Conservation (phyloP, 2,113 vertebrate genomes). For the Maccullochella peelii region DNA sequence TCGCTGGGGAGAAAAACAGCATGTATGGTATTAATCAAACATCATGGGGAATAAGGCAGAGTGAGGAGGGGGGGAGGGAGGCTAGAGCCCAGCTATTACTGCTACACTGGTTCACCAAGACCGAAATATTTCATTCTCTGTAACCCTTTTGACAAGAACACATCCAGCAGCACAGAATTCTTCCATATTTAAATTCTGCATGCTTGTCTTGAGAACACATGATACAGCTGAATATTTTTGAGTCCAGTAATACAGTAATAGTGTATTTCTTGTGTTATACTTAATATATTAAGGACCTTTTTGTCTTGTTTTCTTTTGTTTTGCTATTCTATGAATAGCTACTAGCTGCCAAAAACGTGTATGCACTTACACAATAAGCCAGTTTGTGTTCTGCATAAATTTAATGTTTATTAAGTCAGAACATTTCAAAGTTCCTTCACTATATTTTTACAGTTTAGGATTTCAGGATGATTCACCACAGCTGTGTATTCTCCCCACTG, state of each 20-base stretch:
- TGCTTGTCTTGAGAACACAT: conserved; percentile 37
- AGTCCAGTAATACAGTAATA: conserved; percentile 15
- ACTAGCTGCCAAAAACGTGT: background rate
- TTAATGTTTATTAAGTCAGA: conserved; percentile 15
- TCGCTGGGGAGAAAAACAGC: conserved; percentile 63
- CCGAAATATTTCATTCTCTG: conserved; percentile 54
- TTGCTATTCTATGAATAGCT: conserved; percentile 1
- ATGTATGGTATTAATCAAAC: conserved; percentile 73
- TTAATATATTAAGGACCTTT: conserved; percentile 21
- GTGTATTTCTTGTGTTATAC: conserved; percentile 27
- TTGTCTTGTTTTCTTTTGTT: conserved; percentile 15
- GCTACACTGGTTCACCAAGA: conserved; percentile 46
- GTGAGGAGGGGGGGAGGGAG: background rate
- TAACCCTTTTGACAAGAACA: conserved; percentile 54
- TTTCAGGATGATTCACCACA: conserved; percentile 49
- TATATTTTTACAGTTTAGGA: conserved; percentile 27
- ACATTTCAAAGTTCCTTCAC: conserved; percentile 6
- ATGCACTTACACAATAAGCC: background rate
- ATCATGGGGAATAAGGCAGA: conserved; percentile 53
- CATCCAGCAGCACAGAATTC: conserved; percentile 30
- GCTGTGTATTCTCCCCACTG: conserved; percentile 37
- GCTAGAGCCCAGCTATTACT: conserved; percentile 38
- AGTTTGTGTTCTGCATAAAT: conserved; percentile 10
- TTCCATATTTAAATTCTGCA: conserved; percentile 40
- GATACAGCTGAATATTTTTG: conserved; percentile 30